A percentile compares a stretch with the other conserved stretches of the same genome.
Evolutionary conservation across 2,797 vertebrate genomes (phyloP).

Genomic region (Podargus strigoides): DNA sequence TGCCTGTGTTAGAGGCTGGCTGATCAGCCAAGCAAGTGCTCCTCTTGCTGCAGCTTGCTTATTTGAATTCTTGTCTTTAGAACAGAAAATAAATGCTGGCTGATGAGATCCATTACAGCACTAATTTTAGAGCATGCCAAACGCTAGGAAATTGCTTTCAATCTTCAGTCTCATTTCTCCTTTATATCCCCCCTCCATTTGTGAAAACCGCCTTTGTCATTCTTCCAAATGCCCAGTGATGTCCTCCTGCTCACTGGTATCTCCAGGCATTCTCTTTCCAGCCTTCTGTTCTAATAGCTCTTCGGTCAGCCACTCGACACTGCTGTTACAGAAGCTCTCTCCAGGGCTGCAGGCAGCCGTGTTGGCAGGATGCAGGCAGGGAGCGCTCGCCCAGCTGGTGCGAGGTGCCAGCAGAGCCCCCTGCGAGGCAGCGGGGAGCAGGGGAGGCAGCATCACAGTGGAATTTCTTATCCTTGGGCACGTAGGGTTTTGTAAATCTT

Average conservation of each 20-base stretch:
- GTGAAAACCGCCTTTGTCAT: not conserved
- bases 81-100: slow-evolving; percentile 36
- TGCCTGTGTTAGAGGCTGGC: not conserved
- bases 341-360: not conserved
- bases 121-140: slow-evolving; percentile 53
- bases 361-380: not conserved
- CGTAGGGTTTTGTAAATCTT: not conserved
- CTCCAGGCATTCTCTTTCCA: not conserved
- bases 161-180: not conserved
- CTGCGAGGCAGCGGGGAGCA: not conserved
- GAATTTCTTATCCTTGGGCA: not conserved
- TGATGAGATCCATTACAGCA: slow-evolving; percentile 47
- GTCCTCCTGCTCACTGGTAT: not conserved
- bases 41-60: slow-evolving; percentile 8
- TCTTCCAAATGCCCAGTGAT: not conserved
- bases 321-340: not conserved
- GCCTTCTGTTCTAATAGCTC: not conserved
- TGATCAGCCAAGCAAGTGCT: not conserved
- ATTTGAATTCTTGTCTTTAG: slow-evolving; percentile 46
- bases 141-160: slow-evolving; percentile 34
- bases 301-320: not conserved
- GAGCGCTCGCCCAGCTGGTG: not conserved
- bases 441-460: not conserved
- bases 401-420: not conserved
- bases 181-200: not conserved